Evolutionary conservation across 2,888 invertebrate genomes (phyloP).

Genomic region (Orthosia incerta): DNA sequence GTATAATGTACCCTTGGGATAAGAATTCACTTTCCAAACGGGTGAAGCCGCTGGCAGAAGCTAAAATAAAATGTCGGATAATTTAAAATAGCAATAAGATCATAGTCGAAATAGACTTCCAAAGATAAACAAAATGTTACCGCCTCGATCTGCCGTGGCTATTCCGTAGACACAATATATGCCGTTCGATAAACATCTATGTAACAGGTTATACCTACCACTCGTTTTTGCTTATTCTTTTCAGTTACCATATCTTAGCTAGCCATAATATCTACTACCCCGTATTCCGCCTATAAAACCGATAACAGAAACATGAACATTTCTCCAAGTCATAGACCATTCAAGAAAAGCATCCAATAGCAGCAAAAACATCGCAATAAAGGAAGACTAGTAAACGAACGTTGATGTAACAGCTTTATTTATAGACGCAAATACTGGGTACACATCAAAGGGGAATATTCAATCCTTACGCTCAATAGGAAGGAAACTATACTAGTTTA

Average conservation of each 20-base stretch:
- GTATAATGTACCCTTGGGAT: too few species aligned
- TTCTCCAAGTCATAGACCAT: conserved; percentile 10
- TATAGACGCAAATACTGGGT: conserved; percentile 63
- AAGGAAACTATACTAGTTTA: conserved; percentile 73
- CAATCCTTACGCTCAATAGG: conserved; percentile 63
- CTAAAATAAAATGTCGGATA: too few species aligned
- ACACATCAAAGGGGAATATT: conserved; percentile 64
- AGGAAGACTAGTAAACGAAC: conserved; percentile 62
- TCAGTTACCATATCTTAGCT: neutral
- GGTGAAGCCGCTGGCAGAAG: too few species aligned
- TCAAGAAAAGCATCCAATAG: conserved; percentile 41
- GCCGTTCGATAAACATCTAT: neutral
- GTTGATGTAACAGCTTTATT: conserved; percentile 62
- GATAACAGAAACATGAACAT: conserved; percentile 23
- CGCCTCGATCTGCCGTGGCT: neutral
- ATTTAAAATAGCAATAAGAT: neutral
- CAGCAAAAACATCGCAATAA: conserved; percentile 59
- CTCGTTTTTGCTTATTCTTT: neutral
- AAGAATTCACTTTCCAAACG: too few species aligned
- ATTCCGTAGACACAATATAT: neutral
- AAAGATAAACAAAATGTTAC: neutral
- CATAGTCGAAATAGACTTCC: neutral
- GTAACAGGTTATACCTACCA: neutral
- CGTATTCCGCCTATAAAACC: conserved; percentile 17
- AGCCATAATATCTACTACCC: neutral